Base-by-base conservation (phyloP, 1,140 invertebrate species). In the Ips typographus region DNA sequence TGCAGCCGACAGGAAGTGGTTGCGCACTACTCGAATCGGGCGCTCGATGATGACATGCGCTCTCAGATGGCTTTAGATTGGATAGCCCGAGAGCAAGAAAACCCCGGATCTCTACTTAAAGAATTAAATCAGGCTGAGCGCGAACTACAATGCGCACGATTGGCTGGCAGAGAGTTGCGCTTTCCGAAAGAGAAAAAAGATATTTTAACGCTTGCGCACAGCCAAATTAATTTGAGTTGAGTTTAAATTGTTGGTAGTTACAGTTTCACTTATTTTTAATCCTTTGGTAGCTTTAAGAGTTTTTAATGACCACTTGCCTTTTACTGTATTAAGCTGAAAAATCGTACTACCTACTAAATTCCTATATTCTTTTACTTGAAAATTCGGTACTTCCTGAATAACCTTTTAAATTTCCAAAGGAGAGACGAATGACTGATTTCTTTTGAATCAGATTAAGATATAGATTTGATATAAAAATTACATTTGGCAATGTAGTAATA, bases 101-200 rank as follows among this genome's bases (percentile, higher is more conserved):
- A 86, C 22, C 85, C 88, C 0, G 92, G 93, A 0, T 88, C 94
- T 41, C 88, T 97, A 8, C 84, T 89, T 0, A 85, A 89, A 70
- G 94, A 97, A 80, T 82, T 97, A 55, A 87, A 89, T 44, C 84
- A 90, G 55, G 92, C 94, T 1, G 93, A 96, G 79, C 83, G 91
- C 41, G 95, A 98, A 81, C 84, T 97, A 40, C 92, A 95, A 77
- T 89, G 91, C n/a, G 94, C 94, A 4, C 83, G 95, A 73, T 83
- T 95, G 71, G 93, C 94, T 43, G 95, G 94, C 0, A 84, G 94
- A 53, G 95, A 98, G 78, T 84, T 98, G 2, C 86, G 95, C 74
- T 96, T 96, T 82, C 94, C 94, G 40, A 97, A 97, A 82, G 95
- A 98, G 81, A 98, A 97, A 79, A 92, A 95, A 77, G 94, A 97